These are phyloP conservation scores for Nicator chloris DNA, from an alignment of 2,113 vertebrate species.

Conservation along the genomic window DNA sequence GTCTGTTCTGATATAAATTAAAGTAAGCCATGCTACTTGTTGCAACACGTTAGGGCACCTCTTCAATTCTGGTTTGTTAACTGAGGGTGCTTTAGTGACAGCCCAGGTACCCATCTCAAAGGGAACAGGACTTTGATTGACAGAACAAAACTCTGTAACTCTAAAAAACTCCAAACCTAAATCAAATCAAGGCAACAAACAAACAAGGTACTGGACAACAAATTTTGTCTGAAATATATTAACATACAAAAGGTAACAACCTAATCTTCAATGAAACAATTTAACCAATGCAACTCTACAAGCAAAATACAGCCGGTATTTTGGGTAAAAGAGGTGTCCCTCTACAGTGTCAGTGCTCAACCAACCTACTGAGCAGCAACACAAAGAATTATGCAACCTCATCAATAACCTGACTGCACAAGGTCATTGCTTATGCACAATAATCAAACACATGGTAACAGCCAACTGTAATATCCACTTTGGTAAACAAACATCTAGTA, in stretches of 20 bases:
- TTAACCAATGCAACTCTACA: not conserved
- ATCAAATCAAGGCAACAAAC: not conserved
- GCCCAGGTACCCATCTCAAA: not conserved
- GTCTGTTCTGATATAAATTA: not conserved
- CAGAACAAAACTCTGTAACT: not conserved
- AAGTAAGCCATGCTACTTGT: not conserved
- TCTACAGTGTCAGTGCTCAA: not conserved
- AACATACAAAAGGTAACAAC: not conserved
- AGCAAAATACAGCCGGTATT: not conserved
- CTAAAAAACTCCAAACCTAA: not conserved
- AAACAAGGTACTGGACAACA: not conserved
- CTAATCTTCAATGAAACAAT: not conserved
- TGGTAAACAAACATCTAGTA: not conserved
- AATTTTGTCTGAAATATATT: not conserved
- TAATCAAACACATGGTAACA: not conserved
- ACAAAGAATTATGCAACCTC: not conserved
- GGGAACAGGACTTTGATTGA: not conserved
- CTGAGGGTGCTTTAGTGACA: not conserved
- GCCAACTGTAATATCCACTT: not conserved
- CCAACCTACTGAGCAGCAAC: not conserved
- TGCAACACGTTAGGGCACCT: not conserved
- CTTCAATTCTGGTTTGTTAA: not conserved
- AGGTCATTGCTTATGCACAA: not conserved
- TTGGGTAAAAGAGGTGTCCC: not conserved
- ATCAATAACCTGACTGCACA: not conserved